Percentiles rank a stretch among this genome's conserved stretches.
phyloP scores from a whole-genome alignment of 2,888 invertebrate species.

The Megamerina dolium region DNA sequence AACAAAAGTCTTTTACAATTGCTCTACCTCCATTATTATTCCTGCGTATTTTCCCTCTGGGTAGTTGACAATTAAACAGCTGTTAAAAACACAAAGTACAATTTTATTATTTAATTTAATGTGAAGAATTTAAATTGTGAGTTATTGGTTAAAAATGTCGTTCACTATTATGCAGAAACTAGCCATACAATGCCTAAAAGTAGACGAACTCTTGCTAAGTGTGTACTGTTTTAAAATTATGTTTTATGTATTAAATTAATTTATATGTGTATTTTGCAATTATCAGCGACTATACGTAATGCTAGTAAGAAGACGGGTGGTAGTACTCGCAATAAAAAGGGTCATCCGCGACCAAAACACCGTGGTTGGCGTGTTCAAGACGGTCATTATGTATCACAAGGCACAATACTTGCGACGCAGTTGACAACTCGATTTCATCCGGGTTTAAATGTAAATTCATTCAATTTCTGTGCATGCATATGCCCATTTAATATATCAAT shows the following conservation, averaged over 20 bases:
- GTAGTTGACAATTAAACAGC: too few relatives aligned
- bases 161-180: slow-evolving; percentile 40
- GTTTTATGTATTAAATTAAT: not conserved
- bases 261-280: not conserved
- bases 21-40: too few relatives aligned
- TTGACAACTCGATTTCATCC: slow-evolving; percentile 68
- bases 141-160: too few relatives aligned
- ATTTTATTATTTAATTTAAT: too few relatives aligned
- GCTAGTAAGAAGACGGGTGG: slow-evolving; percentile 72
- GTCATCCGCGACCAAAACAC: slow-evolving; percentile 66
- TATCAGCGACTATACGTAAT: slow-evolving; percentile 48
- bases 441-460: slow-evolving; percentile 61
- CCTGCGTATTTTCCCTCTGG: too few relatives aligned
- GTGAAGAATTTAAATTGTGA: too few relatives aligned
- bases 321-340: slow-evolving; percentile 63
- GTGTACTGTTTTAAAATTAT: slow-evolving; percentile 11
- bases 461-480: not conserved
- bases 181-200: slow-evolving; percentile 34
- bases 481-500: not conserved
- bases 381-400: slow-evolving; percentile 59
- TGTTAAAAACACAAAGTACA: too few relatives aligned
- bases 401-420: slow-evolving; percentile 66
- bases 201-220: slow-evolving; percentile 40
- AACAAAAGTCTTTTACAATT: too few relatives aligned
- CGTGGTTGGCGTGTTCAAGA: slow-evolving; percentile 74